These are phyloP conservation scores for Chydorus sphaericus DNA, from an alignment of 2,888 invertebrate genomes.

Conservation along the genomic window DNA sequence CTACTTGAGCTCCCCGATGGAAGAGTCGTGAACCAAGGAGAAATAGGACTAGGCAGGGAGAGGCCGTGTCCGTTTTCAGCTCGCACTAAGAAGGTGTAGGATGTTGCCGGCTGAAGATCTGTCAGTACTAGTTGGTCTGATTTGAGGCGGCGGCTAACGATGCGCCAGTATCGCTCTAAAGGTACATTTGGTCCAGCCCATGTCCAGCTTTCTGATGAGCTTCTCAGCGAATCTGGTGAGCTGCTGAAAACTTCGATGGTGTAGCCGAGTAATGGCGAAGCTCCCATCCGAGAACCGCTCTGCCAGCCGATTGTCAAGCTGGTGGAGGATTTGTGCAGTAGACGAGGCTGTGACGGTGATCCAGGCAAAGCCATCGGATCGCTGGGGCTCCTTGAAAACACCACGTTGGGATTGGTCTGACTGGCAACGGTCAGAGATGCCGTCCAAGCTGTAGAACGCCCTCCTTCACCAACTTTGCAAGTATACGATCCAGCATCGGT, in stretches of 20 bases:
- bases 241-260: constrained; percentile 47
- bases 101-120: constrained; percentile 59
- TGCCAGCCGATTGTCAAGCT: constrained; percentile 24
- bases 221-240: neutral
- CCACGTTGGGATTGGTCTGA: constrained; percentile 63
- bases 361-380: constrained; percentile 17
- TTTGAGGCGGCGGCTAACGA: constrained; percentile 35
- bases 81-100: constrained; percentile 69
- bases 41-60: constrained; percentile 62
- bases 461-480: constrained; percentile 67
- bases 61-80: constrained; percentile 75
- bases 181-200: neutral
- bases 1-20: constrained; percentile 25
- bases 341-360: constrained; percentile 16
- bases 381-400: constrained; percentile 44
- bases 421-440: constrained; percentile 57
- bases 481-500: constrained; percentile 55
- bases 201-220: neutral
- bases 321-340: constrained; percentile 13
- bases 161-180: constrained; percentile 6
- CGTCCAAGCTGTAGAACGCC: constrained; percentile 79
- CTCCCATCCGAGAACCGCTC: constrained; percentile 35
- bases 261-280: constrained; percentile 63
- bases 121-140: constrained; percentile 54
- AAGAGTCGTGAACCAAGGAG: constrained; percentile 47